Conservation (phyloP, 2,797 vertebrate genomes). For the Sebastes dallii region DNA sequence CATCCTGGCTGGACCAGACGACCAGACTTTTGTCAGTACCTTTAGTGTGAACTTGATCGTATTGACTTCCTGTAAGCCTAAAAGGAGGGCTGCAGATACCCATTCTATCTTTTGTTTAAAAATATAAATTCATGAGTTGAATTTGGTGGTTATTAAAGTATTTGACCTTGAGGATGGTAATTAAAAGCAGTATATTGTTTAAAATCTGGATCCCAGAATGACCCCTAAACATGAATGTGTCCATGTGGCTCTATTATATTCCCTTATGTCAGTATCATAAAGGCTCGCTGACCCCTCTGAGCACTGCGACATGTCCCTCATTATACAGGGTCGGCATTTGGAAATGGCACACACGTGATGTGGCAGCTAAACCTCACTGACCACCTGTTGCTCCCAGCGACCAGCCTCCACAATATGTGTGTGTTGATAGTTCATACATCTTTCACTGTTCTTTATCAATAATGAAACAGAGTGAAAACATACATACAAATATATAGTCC, state of each 20-base stretch:
- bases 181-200: background rate
- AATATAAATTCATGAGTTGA: background rate
- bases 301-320: conserved; percentile 32
- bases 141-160: conserved; percentile 14
- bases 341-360: conserved; percentile 66
- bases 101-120: background rate
- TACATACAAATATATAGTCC: background rate
- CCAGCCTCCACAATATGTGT: conserved; percentile 20
- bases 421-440: conserved; percentile 35
- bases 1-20: conserved; percentile 9
- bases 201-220: background rate
- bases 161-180: background rate
- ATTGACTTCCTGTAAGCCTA: background rate
- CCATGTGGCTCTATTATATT: background rate
- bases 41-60: background rate
- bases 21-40: background rate
- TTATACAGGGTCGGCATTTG: conserved; percentile 61
- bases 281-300: conserved; percentile 44
- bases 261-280: conserved; percentile 1
- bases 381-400: conserved; percentile 67
- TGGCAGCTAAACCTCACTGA: conserved; percentile 48
- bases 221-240: background rate
- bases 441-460: conserved; percentile 43
- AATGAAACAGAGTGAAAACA: conserved; percentile 25
- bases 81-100: background rate